Evolutionary conservation across 2,113 vertebrate genomes (phyloP), one percentile per base, ranked within the genome.

Genomic region (Pan paniscus): DNA sequence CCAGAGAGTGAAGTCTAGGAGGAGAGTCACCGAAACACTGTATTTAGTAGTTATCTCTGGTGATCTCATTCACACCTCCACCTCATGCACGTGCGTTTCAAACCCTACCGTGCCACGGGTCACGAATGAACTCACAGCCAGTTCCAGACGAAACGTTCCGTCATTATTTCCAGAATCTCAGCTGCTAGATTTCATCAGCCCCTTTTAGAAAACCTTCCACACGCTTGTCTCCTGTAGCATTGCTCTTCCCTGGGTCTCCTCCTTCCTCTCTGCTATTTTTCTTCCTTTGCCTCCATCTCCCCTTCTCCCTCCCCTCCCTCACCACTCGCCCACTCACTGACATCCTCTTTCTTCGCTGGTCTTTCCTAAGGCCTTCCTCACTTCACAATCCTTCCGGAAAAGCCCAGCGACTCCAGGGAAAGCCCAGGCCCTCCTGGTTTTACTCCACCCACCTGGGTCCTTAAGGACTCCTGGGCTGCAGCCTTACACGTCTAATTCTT

Each of bases 11-110:
- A 46, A 0, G 0, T 8, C 59, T 11, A 10, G 18, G 43, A n/a
- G 38, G 50, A 14, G 30, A 52, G 92, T 17, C 88, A 25, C 16
- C 40, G 4, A 43, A 35, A 16, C 16, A 1, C 0, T 0, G 4
- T 38, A 30, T 14, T 12, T 38, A 6, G 46, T 9, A 13, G 6
- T 46, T 35, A 4, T 3, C 11, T 2, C 73, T 22, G 27, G 40
- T 20, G 61, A 61, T 0, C 40, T 38, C 72, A 16, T 2, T 38
- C 64, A 9, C 18, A 16, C 22, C 50, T 38, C 76, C 9, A 3
- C 64, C 75, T 16, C 6, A 0, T 0, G 3, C 5, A 3, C 9
- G 0, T 52, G 16, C 16, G 46, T 23, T 17, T 27, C 30, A 32
- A 30, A 5, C 16, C 30, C 38, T 52, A 8, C 43, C 2, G 0